phyloP scores from a whole-genome alignment of 2,797 vertebrate genomes.

The Morelia viridis region DNA sequence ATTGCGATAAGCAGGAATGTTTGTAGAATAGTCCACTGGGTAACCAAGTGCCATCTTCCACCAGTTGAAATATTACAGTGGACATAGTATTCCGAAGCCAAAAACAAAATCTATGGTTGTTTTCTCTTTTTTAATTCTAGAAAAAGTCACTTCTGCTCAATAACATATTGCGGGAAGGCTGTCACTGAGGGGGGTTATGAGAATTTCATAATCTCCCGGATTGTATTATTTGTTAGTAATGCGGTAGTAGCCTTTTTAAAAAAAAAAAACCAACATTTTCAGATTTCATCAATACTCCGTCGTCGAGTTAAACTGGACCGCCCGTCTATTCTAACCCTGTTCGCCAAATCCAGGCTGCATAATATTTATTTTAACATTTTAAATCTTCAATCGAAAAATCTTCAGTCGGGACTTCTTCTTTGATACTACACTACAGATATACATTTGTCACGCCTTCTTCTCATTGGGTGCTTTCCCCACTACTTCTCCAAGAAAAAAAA shows the following conservation, averaged over 20 bases:
- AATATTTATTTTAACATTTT: background rate
- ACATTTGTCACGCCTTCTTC: too few species aligned
- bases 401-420: background rate
- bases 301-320: background rate
- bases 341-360: background rate
- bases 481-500: background rate
- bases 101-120: background rate
- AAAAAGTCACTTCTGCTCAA: background rate
- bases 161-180: background rate
- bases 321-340: background rate
- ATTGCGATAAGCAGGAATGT: background rate
- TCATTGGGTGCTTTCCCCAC: background rate
- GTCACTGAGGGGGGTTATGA: background rate
- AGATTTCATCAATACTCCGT: background rate
- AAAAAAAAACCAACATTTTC: background rate
- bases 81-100: background rate
- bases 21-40: background rate
- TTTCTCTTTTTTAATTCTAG: background rate
- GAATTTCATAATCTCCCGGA: background rate
- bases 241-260: background rate
- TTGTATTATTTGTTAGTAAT: background rate
- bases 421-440: background rate
- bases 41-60: background rate
- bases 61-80: background rate
- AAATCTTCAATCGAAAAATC: background rate